Percentiles rank a stretch among this genome's conserved stretches.
phyloP scores from a whole-genome alignment of 2,113 vertebrate genomes.

The Paedocypris sp. region DNA sequence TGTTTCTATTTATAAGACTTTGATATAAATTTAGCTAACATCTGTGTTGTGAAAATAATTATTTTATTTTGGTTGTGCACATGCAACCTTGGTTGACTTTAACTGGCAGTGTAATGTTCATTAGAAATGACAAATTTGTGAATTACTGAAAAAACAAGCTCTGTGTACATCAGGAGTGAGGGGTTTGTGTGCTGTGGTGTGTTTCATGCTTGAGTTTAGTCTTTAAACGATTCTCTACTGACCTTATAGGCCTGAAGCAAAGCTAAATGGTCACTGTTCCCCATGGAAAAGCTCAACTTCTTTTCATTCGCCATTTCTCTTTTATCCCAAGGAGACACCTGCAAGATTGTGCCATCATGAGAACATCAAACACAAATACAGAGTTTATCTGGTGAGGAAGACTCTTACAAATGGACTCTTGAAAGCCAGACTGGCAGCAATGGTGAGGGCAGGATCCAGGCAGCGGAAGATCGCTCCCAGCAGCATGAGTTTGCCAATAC shows the following conservation, averaged over 20 bases:
- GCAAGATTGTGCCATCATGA: neutral
- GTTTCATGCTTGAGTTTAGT: neutral
- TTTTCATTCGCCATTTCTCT: constrained; percentile 86
- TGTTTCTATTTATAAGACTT: no score
- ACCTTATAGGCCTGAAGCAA: constrained; percentile 89
- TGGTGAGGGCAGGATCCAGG: constrained; percentile 88
- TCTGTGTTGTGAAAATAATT: no score
- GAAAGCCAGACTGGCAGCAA: constrained; percentile 90
- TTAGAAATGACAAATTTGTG: no score
- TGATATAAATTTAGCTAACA: no score
- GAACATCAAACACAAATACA: neutral
- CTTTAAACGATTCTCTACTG: neutral
- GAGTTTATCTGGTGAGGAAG: constrained; percentile 9
- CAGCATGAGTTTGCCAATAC: constrained; percentile 93
- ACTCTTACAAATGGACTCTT: constrained; percentile 97
- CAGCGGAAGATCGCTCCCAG: constrained; percentile 96
- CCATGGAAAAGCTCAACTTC: constrained; percentile 80
- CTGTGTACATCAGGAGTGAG: no score
- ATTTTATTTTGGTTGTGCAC: no score
- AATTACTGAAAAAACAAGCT: no score
- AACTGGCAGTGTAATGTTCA: no score
- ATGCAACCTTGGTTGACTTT: no score
- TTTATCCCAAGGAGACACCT: constrained; percentile 94
- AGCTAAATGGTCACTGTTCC: constrained; percentile 87
- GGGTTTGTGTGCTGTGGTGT: neutral